A percentile compares a stretch with the other conserved stretches of the same genome.
These are phyloP conservation scores for Pogona vitticeps DNA, from an alignment of 2,113 vertebrate genomes.

Conservation along the genomic window DNA sequence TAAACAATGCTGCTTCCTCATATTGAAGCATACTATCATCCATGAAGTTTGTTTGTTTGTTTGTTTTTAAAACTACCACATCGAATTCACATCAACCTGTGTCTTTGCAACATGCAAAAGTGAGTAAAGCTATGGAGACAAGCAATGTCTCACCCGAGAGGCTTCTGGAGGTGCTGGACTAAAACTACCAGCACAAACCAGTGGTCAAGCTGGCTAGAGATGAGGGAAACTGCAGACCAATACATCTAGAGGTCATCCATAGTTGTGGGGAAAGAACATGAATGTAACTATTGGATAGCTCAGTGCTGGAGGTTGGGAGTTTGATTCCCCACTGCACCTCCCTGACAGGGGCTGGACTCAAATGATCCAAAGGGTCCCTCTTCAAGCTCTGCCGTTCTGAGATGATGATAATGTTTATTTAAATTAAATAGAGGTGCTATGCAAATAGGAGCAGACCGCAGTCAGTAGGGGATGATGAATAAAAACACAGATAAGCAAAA, in stretches of 20 bases:
- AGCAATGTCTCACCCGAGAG: background rate
- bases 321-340: no score
- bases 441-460: background rate
- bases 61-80: no score
- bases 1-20: conserved; percentile 4
- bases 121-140: no score
- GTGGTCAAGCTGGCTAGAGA: background rate
- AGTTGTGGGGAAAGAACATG: background rate
- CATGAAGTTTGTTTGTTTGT: no score
- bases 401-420: no score
- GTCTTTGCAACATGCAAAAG: background rate
- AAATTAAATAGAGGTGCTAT: background rate
- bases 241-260: background rate
- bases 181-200: background rate
- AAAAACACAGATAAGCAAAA: no score
- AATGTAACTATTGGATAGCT: no score
- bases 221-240: background rate
- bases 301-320: no score
- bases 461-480: no score
- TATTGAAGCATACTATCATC: background rate
- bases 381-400: no score
- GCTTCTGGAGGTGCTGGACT: background rate
- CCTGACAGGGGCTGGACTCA: no score
- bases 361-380: no score
- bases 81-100: background rate